These are phyloP conservation scores for Drosophila baimaii DNA, from an alignment of 1,140 invertebrate genomes.

Conservation along the genomic window DNA sequence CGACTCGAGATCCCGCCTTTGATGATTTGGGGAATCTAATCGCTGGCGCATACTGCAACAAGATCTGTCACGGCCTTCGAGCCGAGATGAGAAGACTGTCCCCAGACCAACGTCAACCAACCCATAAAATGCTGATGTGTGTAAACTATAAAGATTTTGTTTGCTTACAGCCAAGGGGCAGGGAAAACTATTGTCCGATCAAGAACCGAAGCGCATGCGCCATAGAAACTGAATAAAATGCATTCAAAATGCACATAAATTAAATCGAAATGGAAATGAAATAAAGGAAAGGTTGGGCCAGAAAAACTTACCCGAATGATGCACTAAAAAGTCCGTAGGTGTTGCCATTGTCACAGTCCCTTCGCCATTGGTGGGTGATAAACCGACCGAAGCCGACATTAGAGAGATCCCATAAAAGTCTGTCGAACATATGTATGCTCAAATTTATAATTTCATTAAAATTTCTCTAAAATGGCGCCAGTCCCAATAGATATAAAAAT, in stretches of 20 bases:
- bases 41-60: slow-evolving; percentile 11
- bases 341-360: slow-evolving; percentile 62
- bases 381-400: slow-evolving; percentile 8
- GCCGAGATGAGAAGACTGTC: background rate
- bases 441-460: slow-evolving; percentile 76
- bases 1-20: slow-evolving; percentile 42
- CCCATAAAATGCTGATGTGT: slow-evolving; percentile 54
- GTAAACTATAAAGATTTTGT: slow-evolving; percentile 56
- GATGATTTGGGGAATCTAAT: slow-evolving; percentile 24
- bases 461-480: slow-evolving; percentile 64
- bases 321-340: slow-evolving; percentile 65
- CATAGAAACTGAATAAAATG: slow-evolving; percentile 34
- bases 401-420: slow-evolving; percentile 52
- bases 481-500: slow-evolving; percentile 18
- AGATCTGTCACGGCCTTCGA: slow-evolving; percentile 16
- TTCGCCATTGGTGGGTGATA: slow-evolving; percentile 20
- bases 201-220: slow-evolving; percentile 72
- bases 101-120: slow-evolving; percentile 10
- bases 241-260: slow-evolving; percentile 70
- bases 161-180: slow-evolving; percentile 25
- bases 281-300: slow-evolving; percentile 18
- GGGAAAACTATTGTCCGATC: slow-evolving; percentile 26
- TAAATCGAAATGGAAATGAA: slow-evolving; percentile 51
- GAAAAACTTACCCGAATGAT: slow-evolving; percentile 13
- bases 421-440: slow-evolving; percentile 22